Evolutionary conservation across 1,140 invertebrate species (phyloP).

Genomic region (Cyclargus thomasi): DNA sequence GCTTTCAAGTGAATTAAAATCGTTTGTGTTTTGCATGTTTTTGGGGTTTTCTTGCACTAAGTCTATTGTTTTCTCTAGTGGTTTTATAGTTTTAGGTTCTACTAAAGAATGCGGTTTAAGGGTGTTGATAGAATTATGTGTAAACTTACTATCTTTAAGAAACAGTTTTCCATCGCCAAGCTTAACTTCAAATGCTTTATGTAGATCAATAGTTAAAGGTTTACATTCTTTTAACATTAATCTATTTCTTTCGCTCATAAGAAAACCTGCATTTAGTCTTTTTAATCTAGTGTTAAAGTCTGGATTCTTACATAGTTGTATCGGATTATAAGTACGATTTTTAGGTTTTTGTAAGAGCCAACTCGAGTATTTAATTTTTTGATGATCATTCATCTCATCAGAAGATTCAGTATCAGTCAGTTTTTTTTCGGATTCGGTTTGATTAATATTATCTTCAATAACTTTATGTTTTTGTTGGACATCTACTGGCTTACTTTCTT

Average conservation of each 20-base stretch:
- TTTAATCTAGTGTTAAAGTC: slow-evolving; percentile 66
- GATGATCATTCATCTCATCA: slow-evolving; percentile 4
- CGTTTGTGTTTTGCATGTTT: neutral
- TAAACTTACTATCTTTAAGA: slow-evolving; percentile 14
- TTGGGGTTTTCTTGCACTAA: neutral
- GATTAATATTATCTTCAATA: neutral
- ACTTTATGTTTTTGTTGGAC: slow-evolving; percentile 28
- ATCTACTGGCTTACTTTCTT: slow-evolving; percentile 45
- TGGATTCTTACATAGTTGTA: slow-evolving; percentile 62
- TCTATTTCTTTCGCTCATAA: slow-evolving; percentile 47
- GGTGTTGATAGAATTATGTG: neutral
- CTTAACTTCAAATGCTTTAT: slow-evolving; percentile 56
- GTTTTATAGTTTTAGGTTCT: neutral
- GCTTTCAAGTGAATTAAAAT: slow-evolving; percentile 30
- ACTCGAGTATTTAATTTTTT: slow-evolving; percentile 39
- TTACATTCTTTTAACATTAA: slow-evolving; percentile 45
- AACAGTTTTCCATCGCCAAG: slow-evolving; percentile 37
- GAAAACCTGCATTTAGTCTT: slow-evolving; percentile 48
- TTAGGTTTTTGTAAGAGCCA: slow-evolving; percentile 57
- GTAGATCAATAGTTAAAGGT: slow-evolving; percentile 56
- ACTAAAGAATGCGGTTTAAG: neutral
- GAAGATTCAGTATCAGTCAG: neutral
- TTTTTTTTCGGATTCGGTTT: neutral
- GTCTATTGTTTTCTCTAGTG: neutral
- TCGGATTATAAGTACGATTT: slow-evolving; percentile 47